A percentile compares a stretch with the other conserved stretches of the same genome.
These are phyloP conservation scores for Menura novaehollandiae DNA, from an alignment of 2,113 vertebrate species.

Conservation along the genomic window DNA sequence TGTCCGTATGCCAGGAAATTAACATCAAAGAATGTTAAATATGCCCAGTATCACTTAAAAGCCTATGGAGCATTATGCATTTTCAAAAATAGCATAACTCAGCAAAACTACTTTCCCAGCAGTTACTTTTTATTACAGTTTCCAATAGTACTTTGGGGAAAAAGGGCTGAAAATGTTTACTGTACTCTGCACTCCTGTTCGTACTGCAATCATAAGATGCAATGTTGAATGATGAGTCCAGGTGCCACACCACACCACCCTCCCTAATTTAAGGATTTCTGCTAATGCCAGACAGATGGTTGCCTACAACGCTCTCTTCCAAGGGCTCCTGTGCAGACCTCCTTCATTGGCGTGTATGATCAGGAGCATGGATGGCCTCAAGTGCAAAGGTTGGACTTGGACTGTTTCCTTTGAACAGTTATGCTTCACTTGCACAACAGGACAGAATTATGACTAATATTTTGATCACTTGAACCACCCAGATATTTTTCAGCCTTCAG, in stretches of 20 bases:
- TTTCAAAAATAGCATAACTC: conserved; percentile 50
- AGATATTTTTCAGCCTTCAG: not conserved
- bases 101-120: conserved; percentile 38
- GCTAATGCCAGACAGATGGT: not conserved
- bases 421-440: not conserved
- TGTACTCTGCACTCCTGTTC: not conserved
- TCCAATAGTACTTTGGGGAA: not conserved
- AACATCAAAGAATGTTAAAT: conserved; percentile 72
- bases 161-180: not conserved
- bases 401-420: not conserved
- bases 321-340: not conserved
- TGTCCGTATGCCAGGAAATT: conserved; percentile 75
- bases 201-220: not conserved
- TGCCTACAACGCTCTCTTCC: not conserved
- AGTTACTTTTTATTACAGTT: conserved; percentile 41
- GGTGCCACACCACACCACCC: not conserved
- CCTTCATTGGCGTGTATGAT: not conserved
- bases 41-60: conserved; percentile 51
- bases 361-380: not conserved
- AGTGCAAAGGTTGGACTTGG: not conserved
- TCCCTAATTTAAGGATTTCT: not conserved
- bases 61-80: conserved; percentile 32
- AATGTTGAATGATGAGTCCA: not conserved
- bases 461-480: not conserved
- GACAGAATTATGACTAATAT: not conserved